Conservation (phyloP, 64 coral and sea anemone species). For the Orbicella faveolata region DNA sequence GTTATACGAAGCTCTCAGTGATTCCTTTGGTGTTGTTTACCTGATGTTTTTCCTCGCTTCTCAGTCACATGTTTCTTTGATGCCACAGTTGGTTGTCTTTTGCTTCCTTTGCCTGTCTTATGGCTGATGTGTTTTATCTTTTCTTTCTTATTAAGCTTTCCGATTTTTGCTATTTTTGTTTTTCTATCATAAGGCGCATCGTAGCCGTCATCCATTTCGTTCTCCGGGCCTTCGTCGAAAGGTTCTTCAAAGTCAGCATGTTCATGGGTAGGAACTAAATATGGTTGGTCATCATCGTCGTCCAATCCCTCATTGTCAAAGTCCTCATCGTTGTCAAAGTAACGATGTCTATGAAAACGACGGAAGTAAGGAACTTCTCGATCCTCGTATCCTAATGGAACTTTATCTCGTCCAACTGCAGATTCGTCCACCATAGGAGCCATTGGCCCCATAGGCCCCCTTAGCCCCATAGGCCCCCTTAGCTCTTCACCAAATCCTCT, state of each 20-base stretch:
- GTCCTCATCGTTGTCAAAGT: constrained; percentile 43
- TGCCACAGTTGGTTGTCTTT: background rate
- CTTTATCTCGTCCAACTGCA: constrained; percentile 46
- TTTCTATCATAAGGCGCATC: constrained; percentile 73
- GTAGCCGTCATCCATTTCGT: constrained; percentile 79
- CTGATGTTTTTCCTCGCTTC: constrained; percentile 35
- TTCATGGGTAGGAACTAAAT: constrained; percentile 24
- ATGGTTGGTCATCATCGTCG: constrained; percentile 19
- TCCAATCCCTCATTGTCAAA: constrained; percentile 29
- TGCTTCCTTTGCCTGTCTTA: background rate
- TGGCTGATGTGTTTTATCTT: background rate
- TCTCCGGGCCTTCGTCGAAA: constrained; percentile 48
- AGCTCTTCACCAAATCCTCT: constrained; percentile 33
- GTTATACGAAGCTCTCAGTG: background rate
- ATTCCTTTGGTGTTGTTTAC: constrained; percentile 15
- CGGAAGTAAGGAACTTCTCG: constrained; percentile 2
- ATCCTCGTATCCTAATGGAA: constrained; percentile 41
- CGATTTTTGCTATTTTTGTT: constrained; percentile 81
- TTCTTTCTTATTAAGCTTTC: constrained; percentile 37
- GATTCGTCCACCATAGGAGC: constrained; percentile 48
- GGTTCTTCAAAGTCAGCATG: constrained; percentile 31
- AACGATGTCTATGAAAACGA: constrained; percentile 31
- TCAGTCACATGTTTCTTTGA: constrained; percentile 20
- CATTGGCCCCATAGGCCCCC: constrained; percentile 6
- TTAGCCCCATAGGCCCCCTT: background rate